Evolutionary conservation across 2,797 vertebrate genomes (phyloP), one percentile per base, ranked within the genome.

Genomic region (Epinephelus coioides): DNA sequence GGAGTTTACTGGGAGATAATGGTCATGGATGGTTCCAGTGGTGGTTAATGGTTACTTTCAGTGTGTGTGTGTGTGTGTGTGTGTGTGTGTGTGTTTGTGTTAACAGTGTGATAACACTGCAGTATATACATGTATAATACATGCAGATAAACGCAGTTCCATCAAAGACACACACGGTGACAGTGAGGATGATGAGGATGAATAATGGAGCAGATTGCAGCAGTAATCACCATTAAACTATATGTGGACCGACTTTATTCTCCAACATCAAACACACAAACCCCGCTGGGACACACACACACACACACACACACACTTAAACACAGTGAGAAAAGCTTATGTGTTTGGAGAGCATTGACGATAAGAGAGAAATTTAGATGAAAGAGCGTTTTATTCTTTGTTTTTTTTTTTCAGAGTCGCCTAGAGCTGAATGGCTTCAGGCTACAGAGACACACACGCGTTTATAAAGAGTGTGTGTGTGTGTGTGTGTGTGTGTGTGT

Each of bases 341-440:
- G 94, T 91, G 89, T 91, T 88, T 87, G 76, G 69, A 90, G 90
- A 91, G 85, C 75, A 83, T 80, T 25, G 69, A 89, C 94, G 95
- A 96, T 97, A 91, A 96, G 93, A 97, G 92, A 93, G 96, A 97
- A 97, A 97, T 93, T 91, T 92, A 96, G 95, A 97, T 97, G 95
- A 97, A 97, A 97, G 94, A 78, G 73, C 47, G 49, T 67, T 89
- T 90, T 89, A 86, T 88, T 89, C 84, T 87, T 87, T 70, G 40
- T 68, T 61, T 56, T 72, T 87, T 82, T 92, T 93, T 90, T 92
- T 82, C 23, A 4, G 43, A 60, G 86, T 90, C 55, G 86, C 88
- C 87, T 83, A 23, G 6, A 94, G 94, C 93, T 65, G 75, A 93
- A 92, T 94, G 92, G 94, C 96, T 94, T 44, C 91, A 95, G 95